Conservation (phyloP, 2,888 invertebrate genomes). For the Schizotus pectinicornis region DNA sequence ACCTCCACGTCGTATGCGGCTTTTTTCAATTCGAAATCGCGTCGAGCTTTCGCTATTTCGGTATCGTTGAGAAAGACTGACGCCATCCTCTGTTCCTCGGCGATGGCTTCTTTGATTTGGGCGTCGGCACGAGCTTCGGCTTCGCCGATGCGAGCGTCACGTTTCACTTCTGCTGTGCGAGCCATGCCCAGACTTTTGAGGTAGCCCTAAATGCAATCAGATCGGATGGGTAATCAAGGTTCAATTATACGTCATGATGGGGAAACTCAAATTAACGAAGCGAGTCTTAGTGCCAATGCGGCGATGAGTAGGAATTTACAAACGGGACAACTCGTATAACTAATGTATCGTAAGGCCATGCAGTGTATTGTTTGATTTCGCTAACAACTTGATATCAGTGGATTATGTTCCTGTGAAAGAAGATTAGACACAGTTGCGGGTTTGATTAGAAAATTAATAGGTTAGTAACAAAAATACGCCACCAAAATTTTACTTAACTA, state of each 20-base stretch:
- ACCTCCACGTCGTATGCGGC: constrained; percentile 97
- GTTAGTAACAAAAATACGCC: too few species aligned
- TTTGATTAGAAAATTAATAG: too few species aligned
- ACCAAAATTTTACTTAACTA: too few species aligned
- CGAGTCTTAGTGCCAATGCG: constrained; percentile 20
- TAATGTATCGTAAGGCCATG: too few species aligned
- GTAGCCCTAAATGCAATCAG: constrained; percentile 71
- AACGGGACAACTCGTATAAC: background rate
- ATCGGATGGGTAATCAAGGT: background rate
- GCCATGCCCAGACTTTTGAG: constrained; percentile 94
- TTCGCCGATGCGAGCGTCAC: constrained; percentile 96
- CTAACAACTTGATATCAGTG: too few species aligned
- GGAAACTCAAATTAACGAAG: constrained; percentile 19
- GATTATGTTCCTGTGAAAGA: too few species aligned
- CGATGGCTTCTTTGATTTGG: constrained; percentile 91
- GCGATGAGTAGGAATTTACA: background rate
- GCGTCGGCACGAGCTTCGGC: constrained; percentile 95
- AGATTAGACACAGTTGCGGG: too few species aligned
- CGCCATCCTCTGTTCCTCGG: constrained; percentile 96
- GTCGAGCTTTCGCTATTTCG: constrained; percentile 94
- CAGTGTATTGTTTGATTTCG: too few species aligned
- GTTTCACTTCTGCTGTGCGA: constrained; percentile 91
- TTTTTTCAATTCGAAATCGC: constrained; percentile 96
- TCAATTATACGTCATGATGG: background rate
- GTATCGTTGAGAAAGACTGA: constrained; percentile 93